Conservation (phyloP, 2,113 vertebrate species). For the Sphyrna mokarran region DNA sequence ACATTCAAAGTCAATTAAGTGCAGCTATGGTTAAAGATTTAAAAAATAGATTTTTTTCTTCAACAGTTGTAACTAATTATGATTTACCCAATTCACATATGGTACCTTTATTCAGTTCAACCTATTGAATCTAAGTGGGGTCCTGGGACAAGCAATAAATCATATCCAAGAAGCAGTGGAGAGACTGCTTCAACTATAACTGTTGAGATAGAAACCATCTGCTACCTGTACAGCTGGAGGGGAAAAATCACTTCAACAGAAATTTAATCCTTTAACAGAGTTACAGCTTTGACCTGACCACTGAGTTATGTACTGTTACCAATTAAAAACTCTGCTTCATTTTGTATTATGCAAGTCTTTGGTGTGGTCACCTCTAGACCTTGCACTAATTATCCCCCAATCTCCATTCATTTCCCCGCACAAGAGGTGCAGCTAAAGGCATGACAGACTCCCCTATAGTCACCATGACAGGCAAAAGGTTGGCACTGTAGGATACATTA, state of each 20-base stretch:
- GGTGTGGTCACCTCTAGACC: constrained; percentile 35
- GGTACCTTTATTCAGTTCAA: constrained; percentile 64
- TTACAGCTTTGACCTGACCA: constrained; percentile 46
- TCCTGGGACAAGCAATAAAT: constrained; percentile 56
- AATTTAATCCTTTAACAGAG: constrained; percentile 44
- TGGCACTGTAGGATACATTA: not conserved
- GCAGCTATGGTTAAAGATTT: constrained; percentile 51
- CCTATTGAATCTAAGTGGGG: constrained; percentile 58
- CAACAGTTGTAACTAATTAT: constrained; percentile 66
- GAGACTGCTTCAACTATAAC: constrained; percentile 44
- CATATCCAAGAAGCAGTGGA: constrained; percentile 56
- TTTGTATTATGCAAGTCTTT: constrained; percentile 37
- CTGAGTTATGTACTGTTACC: constrained; percentile 40
- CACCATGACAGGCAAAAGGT: not conserved
- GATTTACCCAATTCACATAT: constrained; percentile 62
- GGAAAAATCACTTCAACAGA: constrained; percentile 47
- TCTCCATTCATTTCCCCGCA: constrained; percentile 23
- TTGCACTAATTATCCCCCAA: constrained; percentile 35
- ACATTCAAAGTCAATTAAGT: constrained; percentile 55
- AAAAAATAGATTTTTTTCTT: constrained; percentile 47
- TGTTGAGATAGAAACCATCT: constrained; percentile 63
- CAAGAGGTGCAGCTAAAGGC: constrained; percentile 27
- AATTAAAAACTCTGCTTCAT: constrained; percentile 40
- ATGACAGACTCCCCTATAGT: constrained; percentile 10
- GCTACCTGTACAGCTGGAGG: constrained; percentile 52